These are phyloP conservation scores for Vombatus ursinus DNA, from an alignment of 2,113 vertebrate species.

Conservation along the genomic window DNA sequence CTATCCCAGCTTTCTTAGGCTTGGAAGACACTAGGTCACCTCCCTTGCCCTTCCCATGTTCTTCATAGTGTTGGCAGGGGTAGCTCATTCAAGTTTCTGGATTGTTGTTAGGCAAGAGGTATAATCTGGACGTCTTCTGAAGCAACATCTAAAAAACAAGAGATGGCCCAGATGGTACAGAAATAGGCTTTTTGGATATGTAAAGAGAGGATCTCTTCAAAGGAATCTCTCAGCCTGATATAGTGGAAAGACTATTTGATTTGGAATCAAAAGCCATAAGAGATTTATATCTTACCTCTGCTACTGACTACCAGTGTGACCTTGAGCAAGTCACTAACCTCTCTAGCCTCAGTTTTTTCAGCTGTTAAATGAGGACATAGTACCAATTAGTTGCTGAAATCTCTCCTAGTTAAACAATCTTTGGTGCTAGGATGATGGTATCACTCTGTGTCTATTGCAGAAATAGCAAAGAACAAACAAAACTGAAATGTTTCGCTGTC, in stretches of 20 bases:
- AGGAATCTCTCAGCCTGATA: not conserved
- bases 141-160: slow-evolving; percentile 9
- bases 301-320: not conserved
- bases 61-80: not conserved
- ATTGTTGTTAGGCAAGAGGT: not conserved
- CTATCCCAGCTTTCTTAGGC: not conserved
- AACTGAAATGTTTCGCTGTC: not conserved
- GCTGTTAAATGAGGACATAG: not conserved
- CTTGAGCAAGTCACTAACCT: not conserved
- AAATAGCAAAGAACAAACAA: not conserved
- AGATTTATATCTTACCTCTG: not conserved
- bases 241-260: not conserved
- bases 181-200: not conserved
- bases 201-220: slow-evolving; percentile 30
- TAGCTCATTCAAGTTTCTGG: not conserved
- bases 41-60: not conserved
- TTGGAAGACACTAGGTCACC: not conserved
- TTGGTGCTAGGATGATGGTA: not conserved
- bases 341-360: not conserved
- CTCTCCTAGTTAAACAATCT: not conserved
- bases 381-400: not conserved
- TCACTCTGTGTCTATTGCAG: not conserved
- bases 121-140: not conserved
- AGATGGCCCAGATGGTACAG: not conserved
- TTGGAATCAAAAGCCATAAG: not conserved